Evolutionary conservation across 2,888 invertebrate species (phyloP), one percentile per base, ranked within the genome.

Genomic region (Sminthurinus aureus): DNA sequence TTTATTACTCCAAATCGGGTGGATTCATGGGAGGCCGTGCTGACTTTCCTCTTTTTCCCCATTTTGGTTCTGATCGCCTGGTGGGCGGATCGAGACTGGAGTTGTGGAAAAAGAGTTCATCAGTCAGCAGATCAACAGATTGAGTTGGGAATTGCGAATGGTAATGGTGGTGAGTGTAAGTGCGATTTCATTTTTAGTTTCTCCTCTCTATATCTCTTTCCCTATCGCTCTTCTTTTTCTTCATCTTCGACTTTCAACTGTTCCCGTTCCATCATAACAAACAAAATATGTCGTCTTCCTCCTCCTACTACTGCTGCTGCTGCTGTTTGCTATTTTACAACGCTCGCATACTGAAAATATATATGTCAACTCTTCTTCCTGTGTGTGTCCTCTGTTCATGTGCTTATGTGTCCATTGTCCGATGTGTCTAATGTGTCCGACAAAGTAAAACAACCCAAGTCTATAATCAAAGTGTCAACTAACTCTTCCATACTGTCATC

Each of bases 41-140:
- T 93, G 75, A 93, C 93, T 0, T 90, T 93, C 81, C 88, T 92
- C 50, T 90, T 93, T 87, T 93, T 93, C 89, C 92, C 92, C 0
- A 85, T 92, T 11, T 90, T 93, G 74, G 92, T 93, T 22, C 85
- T 91, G 64, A 87, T 92, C 22, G 92, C 93, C 4, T 93, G 92
- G 89, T 89, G 91, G 71, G 92, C 92, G 0, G 93, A 93, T 89
- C 90, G 91, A 85, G 91, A 90, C 64, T 88, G 87, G 85, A 89
- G 89, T 89, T 90, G 90, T 90, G 87, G 92, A 89, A 81, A 92
- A 90, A 89, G 91, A 89, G 87, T 90, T 81, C 84, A 89, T 51
- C 84, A 88, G 2, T 87, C 87, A 0, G 88, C 89, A 22, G 90
- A 90, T 86, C 90, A 91, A 84, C 91, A 91, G 87, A 89, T 91